Base-by-base conservation (phyloP, 2,888 invertebrate species). In the Hoplodrina ambigua region DNA sequence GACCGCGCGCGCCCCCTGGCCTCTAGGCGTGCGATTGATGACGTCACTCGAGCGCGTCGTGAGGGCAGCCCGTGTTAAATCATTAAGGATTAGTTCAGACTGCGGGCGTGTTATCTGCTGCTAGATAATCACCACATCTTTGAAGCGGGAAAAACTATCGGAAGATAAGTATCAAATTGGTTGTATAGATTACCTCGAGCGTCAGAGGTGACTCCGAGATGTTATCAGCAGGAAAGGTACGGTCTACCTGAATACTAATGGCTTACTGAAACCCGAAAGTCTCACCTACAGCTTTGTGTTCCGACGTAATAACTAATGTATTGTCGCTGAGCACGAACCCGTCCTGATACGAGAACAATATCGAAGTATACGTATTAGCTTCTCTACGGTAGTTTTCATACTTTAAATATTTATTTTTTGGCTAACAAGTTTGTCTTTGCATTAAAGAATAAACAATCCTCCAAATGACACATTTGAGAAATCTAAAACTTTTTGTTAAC, bases 1-100 rank as follows among this genome's bases (percentile, higher is more conserved):
- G 17, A 13, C 58, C 44, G 44, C 15, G 10, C 11, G 0, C 37
- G 3, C 50, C 54, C 41, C 37, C 0, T 8, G 19, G 30, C 57
- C 49, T 56, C 33, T 41, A 57, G 17, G 44, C 44, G 25, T 20
- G 50, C 46, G 55, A 60, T 37, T 60, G 78, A 78, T 72, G 72
- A 67, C 61, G 72, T 67, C 72, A 72, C 49, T 49, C 0, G 10
- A 62, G 61, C 54, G 41, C 41, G 25, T 50, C 13, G 44, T 58
- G 58, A 52, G 46, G 54, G 52, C 25, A 33, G n/a, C 46, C 52
- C 37, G 19, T 49, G 52, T 55, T 75, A 62, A 77, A 72, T 76
- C 78, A 75, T 77, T 58, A 33, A 6, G 59, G 75, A 66, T 76
- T 72, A 72, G 67, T 44, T 41, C 49, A 41, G 30, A 37, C 67